Base-by-base conservation (phyloP, 1,140 invertebrate species). In the Colletes latitarsis region DNA sequence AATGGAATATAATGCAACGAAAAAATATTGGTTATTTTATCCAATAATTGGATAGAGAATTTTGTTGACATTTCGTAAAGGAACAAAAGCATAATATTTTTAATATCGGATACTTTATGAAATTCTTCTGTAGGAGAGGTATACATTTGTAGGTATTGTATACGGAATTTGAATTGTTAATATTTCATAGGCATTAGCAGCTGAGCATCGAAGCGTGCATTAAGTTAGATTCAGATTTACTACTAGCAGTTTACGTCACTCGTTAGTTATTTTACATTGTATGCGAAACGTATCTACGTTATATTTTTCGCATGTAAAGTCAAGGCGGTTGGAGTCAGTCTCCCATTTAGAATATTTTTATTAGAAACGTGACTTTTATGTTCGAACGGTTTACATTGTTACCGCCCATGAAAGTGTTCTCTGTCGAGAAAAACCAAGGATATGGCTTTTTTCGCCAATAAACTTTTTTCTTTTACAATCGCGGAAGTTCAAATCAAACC, bases 281-380 rank as follows among this genome's bases (percentile, higher is more conserved):
- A 78, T 64, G 12, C 41, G 0, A 46, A 30, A 55, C 19, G 55
- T 19, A 14, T 63, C 4, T 1, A 17, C 8, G 57, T 63, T 43
- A 63, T 63, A 55, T 71, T 78, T 71, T 63, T 71, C 46, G 39
- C 39, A 6, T 46, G 57, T 77, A 58, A 69, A 77, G 19, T 58
- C 46, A 30, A 71, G 30, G 49, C 0, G 19, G 5, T 19, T 8
- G 3, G 14, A 70, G 19, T 43, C 46, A n/a, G 1, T 71, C 46
- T 60, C 8, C 17, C 12, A 15, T 46, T 63, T 55, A 15, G 62
- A 63, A 73, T 73, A 64, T 73, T 64, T 30, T 78, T 46, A 73
- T 78, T 6, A 14, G n/a, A 5, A 53, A 60, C 55, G 55, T 69
- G 75, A 71, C 63, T 71, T 78, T 71, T 71, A 19, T 55, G 8